Evolutionary conservation across 2,797 vertebrate genomes (phyloP).

Genomic region (Ctenosaura bakeri): DNA sequence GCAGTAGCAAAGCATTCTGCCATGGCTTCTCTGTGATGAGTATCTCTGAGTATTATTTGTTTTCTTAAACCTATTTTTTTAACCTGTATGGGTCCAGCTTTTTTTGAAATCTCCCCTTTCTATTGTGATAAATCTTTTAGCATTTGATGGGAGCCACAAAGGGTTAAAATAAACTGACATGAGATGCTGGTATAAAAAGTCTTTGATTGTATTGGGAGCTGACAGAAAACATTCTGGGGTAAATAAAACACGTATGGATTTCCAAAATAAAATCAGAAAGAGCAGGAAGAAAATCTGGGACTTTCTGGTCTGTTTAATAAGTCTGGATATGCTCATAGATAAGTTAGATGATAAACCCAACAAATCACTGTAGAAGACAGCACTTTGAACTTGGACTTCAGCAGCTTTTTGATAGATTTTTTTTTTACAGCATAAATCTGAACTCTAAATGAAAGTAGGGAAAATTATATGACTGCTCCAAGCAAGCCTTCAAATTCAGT

Average conservation of each 20-base stretch:
- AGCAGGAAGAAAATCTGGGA: no score
- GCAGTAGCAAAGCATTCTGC: background rate
- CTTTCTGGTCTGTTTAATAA: no score
- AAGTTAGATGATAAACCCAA: slow-evolving; percentile 26
- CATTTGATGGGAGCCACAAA: background rate
- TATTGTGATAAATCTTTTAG: background rate
- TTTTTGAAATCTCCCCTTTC: background rate
- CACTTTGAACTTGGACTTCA: slow-evolving; percentile 20
- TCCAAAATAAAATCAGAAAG: no score
- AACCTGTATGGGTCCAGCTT: background rate
- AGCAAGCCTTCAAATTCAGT: slow-evolving; percentile 44
- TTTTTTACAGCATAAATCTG: slow-evolving; percentile 54
- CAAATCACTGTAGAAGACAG: slow-evolving; percentile 20
- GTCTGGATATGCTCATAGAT: background rate
- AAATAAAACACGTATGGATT: no score
- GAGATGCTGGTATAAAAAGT: no score
- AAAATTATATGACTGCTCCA: slow-evolving; percentile 42
- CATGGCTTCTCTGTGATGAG: background rate
- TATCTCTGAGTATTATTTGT: background rate
- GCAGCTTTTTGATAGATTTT: slow-evolving; percentile 47
- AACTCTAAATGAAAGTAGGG: slow-evolving; percentile 43
- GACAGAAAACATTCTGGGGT: no score
- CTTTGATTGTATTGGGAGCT: no score
- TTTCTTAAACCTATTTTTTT: slow-evolving; percentile 25
- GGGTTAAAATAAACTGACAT: no score